Conservation (phyloP, 2,797 vertebrate species). For the Mallotus villosus region DNA sequence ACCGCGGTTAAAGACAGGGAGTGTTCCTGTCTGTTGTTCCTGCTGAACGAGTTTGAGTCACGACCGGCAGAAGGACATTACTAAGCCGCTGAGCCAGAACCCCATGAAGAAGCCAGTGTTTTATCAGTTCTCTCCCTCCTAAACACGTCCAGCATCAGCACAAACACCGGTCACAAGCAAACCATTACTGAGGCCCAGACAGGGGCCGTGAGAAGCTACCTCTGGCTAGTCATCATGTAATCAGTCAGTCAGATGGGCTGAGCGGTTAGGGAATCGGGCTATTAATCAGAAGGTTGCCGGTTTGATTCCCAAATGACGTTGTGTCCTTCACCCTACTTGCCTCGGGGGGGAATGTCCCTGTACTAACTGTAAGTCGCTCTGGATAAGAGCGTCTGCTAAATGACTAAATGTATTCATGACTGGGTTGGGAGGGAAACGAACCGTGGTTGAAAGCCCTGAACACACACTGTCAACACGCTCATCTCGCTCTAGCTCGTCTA, state of each 20-base stretch:
- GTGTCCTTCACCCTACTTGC: too few relatives aligned
- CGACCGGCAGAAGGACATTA: slow-evolving; percentile 31
- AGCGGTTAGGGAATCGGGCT: too few relatives aligned
- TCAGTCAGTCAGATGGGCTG: slow-evolving; percentile 15
- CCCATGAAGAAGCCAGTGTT: not conserved
- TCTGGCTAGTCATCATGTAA: slow-evolving; percentile 21
- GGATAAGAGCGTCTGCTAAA: too few relatives aligned
- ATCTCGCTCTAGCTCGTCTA: too few relatives aligned
- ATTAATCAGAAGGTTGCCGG: too few relatives aligned
- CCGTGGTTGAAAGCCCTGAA: too few relatives aligned
- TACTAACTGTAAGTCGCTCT: too few relatives aligned
- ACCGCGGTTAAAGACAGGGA: not conserved
- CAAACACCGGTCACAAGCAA: slow-evolving; percentile 67
- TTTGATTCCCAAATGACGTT: too few relatives aligned
- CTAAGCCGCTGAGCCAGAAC: slow-evolving; percentile 22
- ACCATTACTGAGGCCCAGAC: slow-evolving; percentile 59
- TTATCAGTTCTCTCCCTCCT: not conserved
- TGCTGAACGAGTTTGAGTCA: slow-evolving; percentile 26
- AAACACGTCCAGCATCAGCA: slow-evolving; percentile 41
- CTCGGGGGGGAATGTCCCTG: too few relatives aligned
- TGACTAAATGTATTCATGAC: too few relatives aligned
- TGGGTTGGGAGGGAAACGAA: too few relatives aligned
- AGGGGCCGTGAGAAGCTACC: slow-evolving; percentile 46
- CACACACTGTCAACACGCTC: too few relatives aligned
- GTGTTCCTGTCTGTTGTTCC: not conserved